phyloP scores from a whole-genome alignment of 2,797 vertebrate genomes.

The Adrianichthys oophorus region DNA sequence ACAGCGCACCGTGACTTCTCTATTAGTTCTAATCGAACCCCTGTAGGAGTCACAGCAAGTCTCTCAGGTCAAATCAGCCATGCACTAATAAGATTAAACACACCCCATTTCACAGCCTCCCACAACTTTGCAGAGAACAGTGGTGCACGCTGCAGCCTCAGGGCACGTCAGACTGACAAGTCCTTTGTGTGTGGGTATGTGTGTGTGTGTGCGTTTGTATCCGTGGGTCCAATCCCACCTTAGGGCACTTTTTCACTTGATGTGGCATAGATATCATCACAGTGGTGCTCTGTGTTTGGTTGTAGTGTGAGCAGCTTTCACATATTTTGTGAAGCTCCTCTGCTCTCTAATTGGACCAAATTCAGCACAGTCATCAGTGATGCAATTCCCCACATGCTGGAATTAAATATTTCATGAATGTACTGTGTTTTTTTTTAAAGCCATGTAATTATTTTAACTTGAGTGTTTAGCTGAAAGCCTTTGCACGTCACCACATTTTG shows the following conservation, averaged over 20 bases:
- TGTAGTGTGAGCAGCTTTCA: conserved; percentile 14
- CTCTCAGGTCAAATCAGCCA: conserved; percentile 67
- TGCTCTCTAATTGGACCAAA: conserved; percentile 17
- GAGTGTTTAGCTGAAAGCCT: conserved; percentile 4
- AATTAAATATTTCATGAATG: conserved; percentile 43
- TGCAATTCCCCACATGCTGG: conserved; percentile 9
- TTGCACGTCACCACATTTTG: not conserved
- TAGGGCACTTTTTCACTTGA: conserved; percentile 27
- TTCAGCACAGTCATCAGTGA: conserved; percentile 26
- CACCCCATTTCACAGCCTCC: conserved; percentile 71
- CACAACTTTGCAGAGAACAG: conserved; percentile 49
- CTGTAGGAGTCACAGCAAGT: conserved; percentile 39
- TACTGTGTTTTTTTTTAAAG: conserved; percentile 17
- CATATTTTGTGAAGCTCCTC: conserved; percentile 21
- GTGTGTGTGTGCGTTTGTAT: conserved; percentile 16
- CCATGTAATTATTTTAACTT: not conserved
- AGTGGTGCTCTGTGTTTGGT: conserved; percentile 11
- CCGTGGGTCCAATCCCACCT: conserved; percentile 23
- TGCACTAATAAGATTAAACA: conserved; percentile 68
- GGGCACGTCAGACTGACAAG: conserved; percentile 32
- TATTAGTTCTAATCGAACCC: conserved; percentile 35
- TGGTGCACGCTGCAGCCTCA: conserved; percentile 28
- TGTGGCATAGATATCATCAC: conserved; percentile 28
- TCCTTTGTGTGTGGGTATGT: conserved; percentile 17
- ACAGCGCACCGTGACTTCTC: conserved; percentile 9